These are phyloP conservation scores for Miniopterus natalensis DNA, from an alignment of 2,113 vertebrate species.

Conservation along the genomic window DNA sequence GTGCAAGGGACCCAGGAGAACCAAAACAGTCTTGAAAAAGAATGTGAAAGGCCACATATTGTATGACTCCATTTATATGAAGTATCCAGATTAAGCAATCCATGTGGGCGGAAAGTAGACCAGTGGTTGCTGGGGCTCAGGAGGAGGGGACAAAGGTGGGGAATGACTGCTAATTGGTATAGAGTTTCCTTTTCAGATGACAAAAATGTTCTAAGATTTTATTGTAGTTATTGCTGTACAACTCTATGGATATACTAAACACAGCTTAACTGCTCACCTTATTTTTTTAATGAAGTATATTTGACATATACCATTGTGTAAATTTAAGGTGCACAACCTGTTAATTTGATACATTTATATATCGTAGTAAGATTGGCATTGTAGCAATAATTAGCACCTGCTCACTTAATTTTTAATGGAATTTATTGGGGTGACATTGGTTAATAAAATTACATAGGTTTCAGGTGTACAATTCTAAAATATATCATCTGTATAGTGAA, in stretches of 20 bases:
- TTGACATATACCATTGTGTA: not conserved
- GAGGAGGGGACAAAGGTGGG: too few species aligned
- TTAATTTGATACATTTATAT: not conserved
- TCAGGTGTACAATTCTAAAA: too few species aligned
- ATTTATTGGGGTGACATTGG: too few species aligned
- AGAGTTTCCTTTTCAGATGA: not conserved
- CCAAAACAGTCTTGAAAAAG: not conserved
- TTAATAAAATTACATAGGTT: too few species aligned
- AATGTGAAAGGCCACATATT: not conserved
- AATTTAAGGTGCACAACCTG: not conserved
- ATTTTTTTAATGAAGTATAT: not conserved
- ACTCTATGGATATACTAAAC: not conserved
- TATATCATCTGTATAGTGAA: too few species aligned
- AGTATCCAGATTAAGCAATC: not conserved
- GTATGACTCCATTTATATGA: not conserved
- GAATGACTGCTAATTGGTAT: not conserved
- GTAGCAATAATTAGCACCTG: not conserved
- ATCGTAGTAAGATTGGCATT: not conserved
- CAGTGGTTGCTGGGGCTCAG: not conserved
- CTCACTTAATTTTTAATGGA: not conserved
- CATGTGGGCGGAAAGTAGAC: not conserved
- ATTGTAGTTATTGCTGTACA: not conserved
- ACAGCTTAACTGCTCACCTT: not conserved
- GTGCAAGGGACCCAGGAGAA: not conserved
- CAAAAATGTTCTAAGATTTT: not conserved